Evolutionary conservation across 2,888 invertebrate species (phyloP).

Genomic region (Metopia argyrocephala): DNA sequence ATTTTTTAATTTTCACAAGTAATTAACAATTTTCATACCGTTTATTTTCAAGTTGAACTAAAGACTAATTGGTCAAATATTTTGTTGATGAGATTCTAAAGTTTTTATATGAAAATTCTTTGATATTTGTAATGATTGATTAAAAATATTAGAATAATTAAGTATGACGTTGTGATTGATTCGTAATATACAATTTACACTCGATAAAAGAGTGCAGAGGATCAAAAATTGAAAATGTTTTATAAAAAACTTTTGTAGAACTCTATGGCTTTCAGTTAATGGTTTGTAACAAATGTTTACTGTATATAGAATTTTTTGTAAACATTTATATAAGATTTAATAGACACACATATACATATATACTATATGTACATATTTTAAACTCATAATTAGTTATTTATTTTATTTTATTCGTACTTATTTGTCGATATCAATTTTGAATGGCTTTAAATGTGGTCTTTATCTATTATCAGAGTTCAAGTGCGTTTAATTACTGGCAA

Average conservation of each 20-base stretch:
- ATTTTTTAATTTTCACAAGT: neutral
- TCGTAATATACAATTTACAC: conserved; percentile 10
- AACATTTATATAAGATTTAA: too few relatives aligned
- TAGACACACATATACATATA: neutral
- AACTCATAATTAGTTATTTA: conserved; percentile 55
- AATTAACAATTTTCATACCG: conserved; percentile 52
- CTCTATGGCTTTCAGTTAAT: too few relatives aligned
- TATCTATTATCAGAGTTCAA: conserved; percentile 23
- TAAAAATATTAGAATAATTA: conserved; percentile 36
- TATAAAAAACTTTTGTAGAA: too few relatives aligned
- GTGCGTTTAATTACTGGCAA: conserved; percentile 33
- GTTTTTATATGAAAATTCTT: conserved; percentile 8
- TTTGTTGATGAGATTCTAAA: conserved; percentile 22
- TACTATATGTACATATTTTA: neutral
- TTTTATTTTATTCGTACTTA: neutral
- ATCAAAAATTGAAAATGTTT: too few relatives aligned
- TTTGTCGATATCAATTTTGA: neutral
- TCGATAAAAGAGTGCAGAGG: neutral
- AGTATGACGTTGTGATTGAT: conserved; percentile 57
- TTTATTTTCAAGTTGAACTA: conserved; percentile 64
- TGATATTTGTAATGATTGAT: conserved; percentile 53
- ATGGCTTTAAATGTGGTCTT: conserved; percentile 9
- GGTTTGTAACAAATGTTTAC: too few relatives aligned
- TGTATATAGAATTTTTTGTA: too few relatives aligned
- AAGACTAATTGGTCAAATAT: conserved; percentile 66